Base-by-base conservation (phyloP, 2,888 invertebrate species). In the Autographa gamma region DNA sequence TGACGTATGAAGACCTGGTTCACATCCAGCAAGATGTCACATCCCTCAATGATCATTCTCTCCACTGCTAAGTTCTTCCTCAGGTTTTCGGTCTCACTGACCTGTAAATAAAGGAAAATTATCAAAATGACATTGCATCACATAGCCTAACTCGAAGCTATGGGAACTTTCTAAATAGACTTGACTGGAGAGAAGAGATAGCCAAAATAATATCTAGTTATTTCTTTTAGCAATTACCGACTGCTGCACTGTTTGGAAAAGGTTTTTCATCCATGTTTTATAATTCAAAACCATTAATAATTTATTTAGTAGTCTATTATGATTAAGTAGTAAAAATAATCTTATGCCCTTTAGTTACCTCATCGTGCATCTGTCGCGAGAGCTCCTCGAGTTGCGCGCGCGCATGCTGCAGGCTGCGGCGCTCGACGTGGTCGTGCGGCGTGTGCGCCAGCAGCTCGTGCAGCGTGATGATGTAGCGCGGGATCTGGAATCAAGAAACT, bases 1-100 rank as follows among this genome's bases (percentile, higher is more conserved):
- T 99, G 98, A 80, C 98, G 96, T 56, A 98, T 98, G 93, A 98
- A 98, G 41, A 98, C 98, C 96, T 99, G 98, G 92, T 98, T 98
- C 31, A 98, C 98, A 87, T 99, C 98, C 64, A 99, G 95, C 59
- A 99, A 95, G 85, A 99, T 98, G 89, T 99, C 98, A 92, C 98
- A 99, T 18, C 98, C 98, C 90, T 98, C 98, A 2, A 98, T 97
- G 76, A 99, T 98, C 98, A 98, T 98, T 62, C 98, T 96, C 92
- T 99, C 98, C 38, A 99, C 98, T 0, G 98, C 98, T 81, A 99
- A 93, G 90, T 99, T 99, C 93, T 98, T 98, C 32, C 98, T 95
- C 65, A 99, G 96, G 89, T 98, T 98, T 91, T 99, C 98, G 0
- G 98, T 99, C 92, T 98, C 98, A 88, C 98, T 98, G 48, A 98